phyloP scores from a whole-genome alignment of 2,113 vertebrate species.

The Amphilophus citrinellus region DNA sequence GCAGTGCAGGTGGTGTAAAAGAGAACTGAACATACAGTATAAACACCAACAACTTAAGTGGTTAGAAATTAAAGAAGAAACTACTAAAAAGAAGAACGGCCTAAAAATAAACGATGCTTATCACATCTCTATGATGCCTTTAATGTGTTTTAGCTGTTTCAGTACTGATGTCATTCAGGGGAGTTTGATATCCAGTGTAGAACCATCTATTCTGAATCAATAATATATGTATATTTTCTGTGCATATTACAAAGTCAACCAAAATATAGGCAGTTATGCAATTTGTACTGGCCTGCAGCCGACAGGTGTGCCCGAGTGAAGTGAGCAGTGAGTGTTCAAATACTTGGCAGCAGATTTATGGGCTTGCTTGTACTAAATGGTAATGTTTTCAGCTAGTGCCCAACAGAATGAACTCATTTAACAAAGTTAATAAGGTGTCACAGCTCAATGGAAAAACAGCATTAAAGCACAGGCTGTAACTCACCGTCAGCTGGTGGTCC shows the following conservation, averaged over 20 bases:
- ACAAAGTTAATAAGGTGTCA: background rate
- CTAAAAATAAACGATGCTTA: background rate
- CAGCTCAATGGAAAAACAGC: background rate
- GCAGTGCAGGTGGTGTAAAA: constrained; percentile 16
- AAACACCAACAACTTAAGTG: background rate
- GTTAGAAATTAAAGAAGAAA: background rate
- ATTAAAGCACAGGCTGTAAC: constrained; percentile 9
- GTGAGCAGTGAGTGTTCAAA: background rate
- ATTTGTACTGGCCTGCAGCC: background rate
- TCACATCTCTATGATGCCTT: background rate
- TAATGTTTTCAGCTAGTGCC: background rate
- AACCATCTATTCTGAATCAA: background rate
- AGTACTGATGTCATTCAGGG: background rate
- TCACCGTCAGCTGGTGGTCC: constrained; percentile 86
- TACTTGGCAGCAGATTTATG: background rate
- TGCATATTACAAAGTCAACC: background rate
- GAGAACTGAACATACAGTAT: constrained; percentile 6
- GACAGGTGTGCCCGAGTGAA: background rate
- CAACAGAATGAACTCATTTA: background rate
- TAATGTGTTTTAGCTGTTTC: background rate
- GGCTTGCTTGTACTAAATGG: background rate
- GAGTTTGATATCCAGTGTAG: background rate
- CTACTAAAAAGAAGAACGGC: background rate
- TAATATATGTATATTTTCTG: background rate
- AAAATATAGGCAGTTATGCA: background rate